Base-by-base conservation (phyloP, 1,140 invertebrate species). In the Zaprionus gabonicus region DNA sequence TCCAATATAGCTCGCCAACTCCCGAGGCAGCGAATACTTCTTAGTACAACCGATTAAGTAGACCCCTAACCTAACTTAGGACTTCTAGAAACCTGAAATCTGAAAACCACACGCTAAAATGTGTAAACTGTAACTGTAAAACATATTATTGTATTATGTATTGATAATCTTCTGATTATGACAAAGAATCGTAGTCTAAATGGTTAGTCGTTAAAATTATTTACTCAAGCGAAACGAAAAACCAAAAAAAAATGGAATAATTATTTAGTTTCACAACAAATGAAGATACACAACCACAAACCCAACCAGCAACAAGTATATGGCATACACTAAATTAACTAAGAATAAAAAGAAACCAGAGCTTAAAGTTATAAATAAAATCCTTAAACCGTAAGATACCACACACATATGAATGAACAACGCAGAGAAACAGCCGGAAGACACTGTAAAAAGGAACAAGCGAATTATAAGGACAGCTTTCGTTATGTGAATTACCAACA, bases 391-490 rank as follows among this genome's bases (percentile, higher is more conserved):
- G 71, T 73, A 76, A 79, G 59, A 76, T 44, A 66, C 62, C 31
- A 64, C 38, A 51, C 27, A 49, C 20, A 70, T 23, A 70, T 51
- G 46, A 34, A 59, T 27, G 9, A 27, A 56, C 53, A 56, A 56
- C 13, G 66, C 66, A 70, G 53, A 70, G n/a, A 46, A 75, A 73
- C 53, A 80, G 57, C 70, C 58, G 71, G 63, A 78, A 76, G 67
- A 78, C 81, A 90, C 82, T 90, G 86, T 90, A 90, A 80, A 90
- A 82, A 85, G 13, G 71, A 82, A 90, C 67, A 87, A 84, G 74
- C 62, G 58, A 72, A 78, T 66, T 78, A 76, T 59, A 76, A 79
- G 63, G 53, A 76, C 74, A 59, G 85, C 82, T 88, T 85, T 82
- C 87, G 76, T 87, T 87, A 87, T 66, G 53, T 36, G 69, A 55